These are phyloP conservation scores for Tragopan temminckii DNA, from an alignment of 2,797 vertebrate genomes.

Conservation along the genomic window DNA sequence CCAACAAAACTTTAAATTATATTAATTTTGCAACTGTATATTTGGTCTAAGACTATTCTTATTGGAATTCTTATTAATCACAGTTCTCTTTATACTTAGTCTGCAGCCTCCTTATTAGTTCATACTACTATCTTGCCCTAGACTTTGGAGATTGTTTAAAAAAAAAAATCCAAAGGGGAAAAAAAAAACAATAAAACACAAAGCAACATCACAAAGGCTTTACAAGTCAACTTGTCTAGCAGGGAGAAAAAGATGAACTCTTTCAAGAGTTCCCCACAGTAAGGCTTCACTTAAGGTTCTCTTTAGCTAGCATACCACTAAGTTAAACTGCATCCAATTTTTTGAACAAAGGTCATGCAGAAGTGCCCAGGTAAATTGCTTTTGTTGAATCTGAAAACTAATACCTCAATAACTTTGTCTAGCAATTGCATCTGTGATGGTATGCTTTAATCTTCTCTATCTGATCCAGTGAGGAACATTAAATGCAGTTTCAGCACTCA, in stretches of 20 bases:
- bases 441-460: background rate
- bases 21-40: background rate
- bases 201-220: background rate
- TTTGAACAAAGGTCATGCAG: background rate
- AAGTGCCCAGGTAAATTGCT: background rate
- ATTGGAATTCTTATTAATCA: background rate
- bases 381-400: background rate
- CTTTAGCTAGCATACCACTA: fast-evolving
- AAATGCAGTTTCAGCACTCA: background rate
- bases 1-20: background rate
- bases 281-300: background rate
- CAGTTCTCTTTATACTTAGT: background rate
- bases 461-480: background rate
- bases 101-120: background rate
- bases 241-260: background rate
- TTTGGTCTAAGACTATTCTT: background rate
- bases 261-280: background rate
- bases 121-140: background rate
- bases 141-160: background rate
- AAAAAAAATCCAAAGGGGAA: background rate
- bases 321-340: background rate
- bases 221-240: background rate
- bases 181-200: background rate
- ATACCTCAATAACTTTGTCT: background rate
- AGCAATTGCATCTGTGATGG: background rate